These are phyloP conservation scores for Zaprionus bogoriensis DNA, from an alignment of 2,888 invertebrate genomes.

Conservation along the genomic window DNA sequence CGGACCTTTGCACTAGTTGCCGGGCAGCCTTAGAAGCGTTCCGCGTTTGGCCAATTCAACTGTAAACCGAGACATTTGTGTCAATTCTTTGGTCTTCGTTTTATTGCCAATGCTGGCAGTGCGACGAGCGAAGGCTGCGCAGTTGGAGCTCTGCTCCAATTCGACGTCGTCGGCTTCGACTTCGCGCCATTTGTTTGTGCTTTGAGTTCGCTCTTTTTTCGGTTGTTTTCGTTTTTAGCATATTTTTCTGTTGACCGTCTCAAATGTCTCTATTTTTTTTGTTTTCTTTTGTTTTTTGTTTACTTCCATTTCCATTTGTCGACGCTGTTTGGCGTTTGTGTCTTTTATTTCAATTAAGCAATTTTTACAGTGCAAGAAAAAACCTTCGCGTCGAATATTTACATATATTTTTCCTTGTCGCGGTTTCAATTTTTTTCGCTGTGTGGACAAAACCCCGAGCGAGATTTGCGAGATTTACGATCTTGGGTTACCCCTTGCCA, in stretches of 20 bases:
- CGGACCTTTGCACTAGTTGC: slow-evolving; percentile 36
- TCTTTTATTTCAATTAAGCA: slow-evolving; percentile 49
- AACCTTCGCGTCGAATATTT: slow-evolving; percentile 32
- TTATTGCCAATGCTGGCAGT: slow-evolving; percentile 15
- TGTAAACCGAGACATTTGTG: slow-evolving; percentile 72
- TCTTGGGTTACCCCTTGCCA: slow-evolving; percentile 3
- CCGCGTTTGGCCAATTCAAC: slow-evolving; percentile 54
- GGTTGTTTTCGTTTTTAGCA: slow-evolving; percentile 13
- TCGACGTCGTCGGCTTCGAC: slow-evolving; percentile 34
- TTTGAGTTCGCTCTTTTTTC: slow-evolving; percentile 6
- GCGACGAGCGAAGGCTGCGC: slow-evolving; percentile 14
- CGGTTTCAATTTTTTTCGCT: slow-evolving; percentile 33
- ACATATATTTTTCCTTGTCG: neutral
- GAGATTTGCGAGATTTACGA: slow-evolving; percentile 9
- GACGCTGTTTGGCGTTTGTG: slow-evolving; percentile 27
- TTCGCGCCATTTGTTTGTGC: slow-evolving; percentile 21
- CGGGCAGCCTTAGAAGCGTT: slow-evolving; percentile 52
- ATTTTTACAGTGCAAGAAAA: slow-evolving; percentile 19
- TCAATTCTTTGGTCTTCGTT: slow-evolving; percentile 54
- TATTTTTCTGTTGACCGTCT: slow-evolving; percentile 16
- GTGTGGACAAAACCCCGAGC: slow-evolving; percentile 23
- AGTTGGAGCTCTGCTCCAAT: slow-evolving; percentile 40
- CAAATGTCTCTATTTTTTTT: slow-evolving; percentile 55
- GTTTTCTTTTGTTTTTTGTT: too few species aligned
- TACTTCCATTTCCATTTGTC: slow-evolving; percentile 39